Evolutionary conservation across 2,888 invertebrate genomes (phyloP), one percentile per base, ranked within the genome.

Genomic region (Perizoma affinitatum): DNA sequence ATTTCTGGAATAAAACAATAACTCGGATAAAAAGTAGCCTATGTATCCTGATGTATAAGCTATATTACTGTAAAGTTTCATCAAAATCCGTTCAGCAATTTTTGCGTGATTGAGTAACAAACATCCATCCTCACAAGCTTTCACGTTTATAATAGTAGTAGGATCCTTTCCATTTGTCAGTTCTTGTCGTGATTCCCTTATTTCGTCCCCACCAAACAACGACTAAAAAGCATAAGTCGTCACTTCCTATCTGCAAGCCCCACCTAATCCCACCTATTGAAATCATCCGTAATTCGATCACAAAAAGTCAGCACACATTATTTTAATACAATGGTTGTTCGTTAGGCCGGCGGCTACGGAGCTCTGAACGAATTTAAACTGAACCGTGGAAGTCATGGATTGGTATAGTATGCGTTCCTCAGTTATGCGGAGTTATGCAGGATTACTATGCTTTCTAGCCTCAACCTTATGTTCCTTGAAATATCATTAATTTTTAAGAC

Each of bases 261-360:
- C 63, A 70, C 71, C 78, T 79, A 80, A 82, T 78, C 66, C 55
- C 55, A 53, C 66, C 76, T 70, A 71, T 71, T 65, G 73, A 74
- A 72, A 68, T 76, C 71, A 74, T 58, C 71, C 72, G 72, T 75
- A 77, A 79, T 78, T 78, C 71, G 73, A 79, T 81, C 76, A 78
- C 82, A 87, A 90, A 90, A 90, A 90, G 85, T 88, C 87, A 79
- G 82, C 85, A 84, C 85, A 85, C 88, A 86, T 89, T 91, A 90
- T 91, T 91, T 87, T 88, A 91, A 87, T 88, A 92, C 92, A 92
- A 92, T 91, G 84, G 90, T 75, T 86, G 88, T 91, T 91, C 91
- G 90, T 92, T 91, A 91, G 90, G 83, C 80, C 73, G 76, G 81
- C 11, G 51, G 6, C 40, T n/a, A 11, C n/a, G 45, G 48, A 42